These are phyloP conservation scores for Strigamia transsilvanica DNA, from an alignment of 2,888 invertebrate genomes.

Conservation along the genomic window DNA sequence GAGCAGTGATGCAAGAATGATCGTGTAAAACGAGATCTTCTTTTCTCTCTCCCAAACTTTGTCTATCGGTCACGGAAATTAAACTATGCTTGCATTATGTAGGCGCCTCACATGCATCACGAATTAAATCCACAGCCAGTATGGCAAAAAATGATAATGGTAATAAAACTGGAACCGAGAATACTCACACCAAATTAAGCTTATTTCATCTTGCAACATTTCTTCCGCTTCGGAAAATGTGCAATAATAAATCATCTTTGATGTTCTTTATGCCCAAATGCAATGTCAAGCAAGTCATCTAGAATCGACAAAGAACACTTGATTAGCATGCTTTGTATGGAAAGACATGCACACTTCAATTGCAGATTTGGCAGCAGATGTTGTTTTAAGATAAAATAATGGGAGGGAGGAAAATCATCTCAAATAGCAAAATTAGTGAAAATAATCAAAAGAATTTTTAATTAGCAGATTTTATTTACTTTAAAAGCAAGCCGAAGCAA, in stretches of 20 bases:
- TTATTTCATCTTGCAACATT: neutral
- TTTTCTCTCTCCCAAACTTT: conserved; percentile 23
- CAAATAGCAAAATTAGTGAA: neutral
- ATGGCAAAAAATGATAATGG: neutral
- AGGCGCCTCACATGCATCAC: neutral
- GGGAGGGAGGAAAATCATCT: neutral
- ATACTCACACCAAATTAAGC: too few species aligned
- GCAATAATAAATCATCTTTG: neutral
- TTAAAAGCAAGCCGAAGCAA: neutral
- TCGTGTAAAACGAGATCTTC: conserved; percentile 32
- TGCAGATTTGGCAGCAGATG: conserved; percentile 25
- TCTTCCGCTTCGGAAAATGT: neutral
- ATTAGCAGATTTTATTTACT: neutral
- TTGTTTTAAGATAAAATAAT: neutral
- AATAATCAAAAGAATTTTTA: neutral
- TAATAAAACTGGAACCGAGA: neutral
- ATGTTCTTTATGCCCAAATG: neutral
- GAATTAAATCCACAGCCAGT: neutral
- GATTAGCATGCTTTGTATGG: conserved; percentile 29
- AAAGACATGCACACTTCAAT: neutral
- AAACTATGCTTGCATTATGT: conserved; percentile 40
- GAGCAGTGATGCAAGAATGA: conserved; percentile 22
- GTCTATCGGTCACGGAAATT: conserved; percentile 49
- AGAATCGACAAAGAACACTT: conserved; percentile 14
- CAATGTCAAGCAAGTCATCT: conserved; percentile 27